phyloP scores from a whole-genome alignment of 2,797 vertebrate genomes.

The Lemur catta region DNA sequence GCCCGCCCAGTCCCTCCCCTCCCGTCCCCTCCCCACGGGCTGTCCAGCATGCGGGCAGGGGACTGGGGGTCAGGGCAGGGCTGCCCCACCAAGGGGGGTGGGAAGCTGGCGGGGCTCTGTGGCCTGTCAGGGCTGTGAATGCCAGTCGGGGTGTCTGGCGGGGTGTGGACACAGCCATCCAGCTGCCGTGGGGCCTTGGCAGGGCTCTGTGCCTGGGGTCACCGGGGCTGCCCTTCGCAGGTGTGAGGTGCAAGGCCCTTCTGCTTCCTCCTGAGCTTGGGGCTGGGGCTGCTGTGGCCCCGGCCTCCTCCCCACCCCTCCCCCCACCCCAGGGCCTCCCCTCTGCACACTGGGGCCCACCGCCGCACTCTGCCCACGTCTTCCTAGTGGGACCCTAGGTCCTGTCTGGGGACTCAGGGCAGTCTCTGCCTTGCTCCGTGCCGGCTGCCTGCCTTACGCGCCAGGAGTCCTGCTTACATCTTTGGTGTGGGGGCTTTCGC shows the following conservation, averaged over 20 bases:
- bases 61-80: not conserved
- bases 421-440: too few species aligned
- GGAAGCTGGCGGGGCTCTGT: not conserved
- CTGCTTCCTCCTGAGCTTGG: not conserved
- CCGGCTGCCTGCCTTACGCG: accelerated
- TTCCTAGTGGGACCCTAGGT: not conserved
- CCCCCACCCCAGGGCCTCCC: not conserved
- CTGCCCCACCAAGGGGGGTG: not conserved
- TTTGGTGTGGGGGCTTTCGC: not conserved
- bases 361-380: accelerated
- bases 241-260: accelerated
- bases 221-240: accelerated
- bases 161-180: too few species aligned
- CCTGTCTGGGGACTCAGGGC: too few species aligned
- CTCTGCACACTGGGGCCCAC: not conserved
- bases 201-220: accelerated
- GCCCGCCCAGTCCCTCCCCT: not conserved
- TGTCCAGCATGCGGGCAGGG: not conserved
- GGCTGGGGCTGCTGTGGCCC: not conserved
- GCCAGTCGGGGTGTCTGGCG: not conserved
- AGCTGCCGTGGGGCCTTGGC: accelerated
- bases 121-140: not conserved
- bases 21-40: not conserved
- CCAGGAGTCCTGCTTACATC: not conserved
- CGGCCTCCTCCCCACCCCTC: too few species aligned